A percentile compares a stretch with the other conserved stretches of the same genome.
Evolutionary conservation across 2,797 vertebrate genomes (phyloP).

Genomic region (Amphiprion clarkii): DNA sequence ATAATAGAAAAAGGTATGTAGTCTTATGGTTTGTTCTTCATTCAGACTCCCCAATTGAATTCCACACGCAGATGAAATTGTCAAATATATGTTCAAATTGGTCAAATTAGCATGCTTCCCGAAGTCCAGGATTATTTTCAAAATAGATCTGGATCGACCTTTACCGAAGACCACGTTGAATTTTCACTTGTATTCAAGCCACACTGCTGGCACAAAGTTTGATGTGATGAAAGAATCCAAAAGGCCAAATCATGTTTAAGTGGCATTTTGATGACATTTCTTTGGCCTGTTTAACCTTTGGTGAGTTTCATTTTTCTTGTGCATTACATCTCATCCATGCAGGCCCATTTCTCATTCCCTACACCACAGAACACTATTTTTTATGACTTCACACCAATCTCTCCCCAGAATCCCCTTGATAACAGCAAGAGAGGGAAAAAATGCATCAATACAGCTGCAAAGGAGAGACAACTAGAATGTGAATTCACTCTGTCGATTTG

Average conservation of each 20-base stretch:
- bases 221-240: slow-evolving; percentile 79
- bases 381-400: slow-evolving; percentile 39
- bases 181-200: slow-evolving; percentile 66
- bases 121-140: slow-evolving; percentile 50
- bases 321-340: slow-evolving; percentile 73
- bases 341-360: slow-evolving; percentile 63
- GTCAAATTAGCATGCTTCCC: slow-evolving; percentile 28
- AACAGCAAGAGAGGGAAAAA: slow-evolving; percentile 5
- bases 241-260: slow-evolving; percentile 84
- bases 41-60: neutral
- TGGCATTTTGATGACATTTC: slow-evolving; percentile 87
- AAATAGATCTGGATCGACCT: slow-evolving; percentile 71
- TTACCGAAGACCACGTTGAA: slow-evolving; percentile 43
- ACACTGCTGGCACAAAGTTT: slow-evolving; percentile 67
- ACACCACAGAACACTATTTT: slow-evolving; percentile 37
- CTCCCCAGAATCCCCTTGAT: slow-evolving; percentile 19
- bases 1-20: neutral
- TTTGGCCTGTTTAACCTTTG: slow-evolving; percentile 84
- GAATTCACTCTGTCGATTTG: slow-evolving; percentile 32
- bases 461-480: slow-evolving; percentile 27
- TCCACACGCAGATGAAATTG: slow-evolving; percentile 5
- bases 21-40: neutral
- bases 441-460: slow-evolving; percentile 32
- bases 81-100: neutral
- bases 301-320: slow-evolving; percentile 73